Conservation (phyloP, 2,113 vertebrate genomes). For the Atrichornis clamosus region DNA sequence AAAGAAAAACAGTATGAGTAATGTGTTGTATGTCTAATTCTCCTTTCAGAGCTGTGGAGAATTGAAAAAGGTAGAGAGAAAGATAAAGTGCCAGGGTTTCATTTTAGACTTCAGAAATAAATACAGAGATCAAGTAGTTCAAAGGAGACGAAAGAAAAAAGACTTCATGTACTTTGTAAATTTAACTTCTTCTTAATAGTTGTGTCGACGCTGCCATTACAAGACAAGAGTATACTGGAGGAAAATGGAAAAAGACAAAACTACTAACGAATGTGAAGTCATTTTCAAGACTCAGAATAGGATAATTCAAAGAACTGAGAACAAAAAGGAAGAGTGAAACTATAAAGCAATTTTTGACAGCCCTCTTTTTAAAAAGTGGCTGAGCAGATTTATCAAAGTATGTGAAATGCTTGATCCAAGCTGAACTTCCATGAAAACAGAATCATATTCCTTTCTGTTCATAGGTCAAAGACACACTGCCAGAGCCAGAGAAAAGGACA, state of each 20-base stretch:
- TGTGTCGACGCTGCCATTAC: background rate
- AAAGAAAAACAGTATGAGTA: conserved; percentile 45
- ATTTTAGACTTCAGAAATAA: conserved; percentile 40
- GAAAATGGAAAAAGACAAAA: conserved; percentile 16
- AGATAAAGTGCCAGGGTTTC: background rate
- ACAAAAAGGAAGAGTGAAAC: background rate
- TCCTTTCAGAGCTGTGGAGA: conserved; percentile 41
- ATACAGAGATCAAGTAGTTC: conserved; percentile 40
- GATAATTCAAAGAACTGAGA: conserved; percentile 39
- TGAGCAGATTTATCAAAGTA: conserved; percentile 37
- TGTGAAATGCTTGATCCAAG: conserved; percentile 36
- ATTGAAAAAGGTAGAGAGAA: conserved; percentile 3
- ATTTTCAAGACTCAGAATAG: conserved; percentile 10
- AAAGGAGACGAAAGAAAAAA: conserved; percentile 23
- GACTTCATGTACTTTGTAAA: background rate
- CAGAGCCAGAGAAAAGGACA: background rate
- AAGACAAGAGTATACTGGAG: background rate
- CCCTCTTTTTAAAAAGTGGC: background rate
- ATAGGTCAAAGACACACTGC: background rate
- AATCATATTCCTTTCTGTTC: conserved; percentile 10
- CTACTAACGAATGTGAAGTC: background rate
- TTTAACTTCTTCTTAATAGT: conserved; percentile 24
- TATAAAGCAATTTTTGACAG: background rate
- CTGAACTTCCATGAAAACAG: conserved; percentile 35
- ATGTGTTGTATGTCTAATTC: conserved; percentile 24